Evolutionary conservation across 2,113 vertebrate species (phyloP).

Genomic region (Mesoclemmys tuberculata): DNA sequence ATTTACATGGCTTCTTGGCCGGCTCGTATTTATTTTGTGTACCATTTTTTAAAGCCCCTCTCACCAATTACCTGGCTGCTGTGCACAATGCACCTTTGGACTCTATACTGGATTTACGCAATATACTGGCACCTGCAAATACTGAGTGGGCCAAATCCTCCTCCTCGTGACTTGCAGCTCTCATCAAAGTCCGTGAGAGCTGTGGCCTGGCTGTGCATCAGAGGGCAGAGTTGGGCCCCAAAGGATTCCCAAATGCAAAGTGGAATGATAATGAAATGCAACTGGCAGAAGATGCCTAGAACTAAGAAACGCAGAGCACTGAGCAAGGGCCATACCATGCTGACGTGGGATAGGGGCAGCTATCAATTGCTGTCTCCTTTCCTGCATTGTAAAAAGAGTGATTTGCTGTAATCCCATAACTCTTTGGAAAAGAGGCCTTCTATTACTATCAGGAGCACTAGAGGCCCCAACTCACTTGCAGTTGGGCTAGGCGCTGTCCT

Average conservation of each 20-base stretch:
- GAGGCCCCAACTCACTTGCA: too few species aligned
- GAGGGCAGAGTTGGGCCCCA: background rate
- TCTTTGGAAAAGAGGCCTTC: too few species aligned
- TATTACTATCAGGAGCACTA: background rate
- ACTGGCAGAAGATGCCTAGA: background rate
- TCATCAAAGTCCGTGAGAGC: background rate
- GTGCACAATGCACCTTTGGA: background rate
- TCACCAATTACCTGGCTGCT: background rate
- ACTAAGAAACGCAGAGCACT: background rate
- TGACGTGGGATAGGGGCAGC: background rate
- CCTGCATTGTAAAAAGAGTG: background rate
- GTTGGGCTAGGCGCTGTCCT: background rate
- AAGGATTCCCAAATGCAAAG: background rate
- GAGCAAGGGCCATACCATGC: background rate
- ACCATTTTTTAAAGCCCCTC: background rate
- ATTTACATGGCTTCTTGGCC: fast-evolving
- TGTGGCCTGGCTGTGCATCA: background rate
- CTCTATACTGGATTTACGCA: background rate
- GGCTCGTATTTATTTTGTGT: background rate
- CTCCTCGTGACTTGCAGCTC: fast-evolving
- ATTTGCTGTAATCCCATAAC: background rate
- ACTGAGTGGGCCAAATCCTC: background rate
- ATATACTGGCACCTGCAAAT: background rate
- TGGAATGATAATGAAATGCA: fast-evolving
- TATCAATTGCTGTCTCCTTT: background rate